A percentile compares a stretch with the other conserved stretches of the same genome.
These are phyloP conservation scores for Pterophyllum scalare DNA, from an alignment of 2,113 vertebrate species.

Conservation along the genomic window DNA sequence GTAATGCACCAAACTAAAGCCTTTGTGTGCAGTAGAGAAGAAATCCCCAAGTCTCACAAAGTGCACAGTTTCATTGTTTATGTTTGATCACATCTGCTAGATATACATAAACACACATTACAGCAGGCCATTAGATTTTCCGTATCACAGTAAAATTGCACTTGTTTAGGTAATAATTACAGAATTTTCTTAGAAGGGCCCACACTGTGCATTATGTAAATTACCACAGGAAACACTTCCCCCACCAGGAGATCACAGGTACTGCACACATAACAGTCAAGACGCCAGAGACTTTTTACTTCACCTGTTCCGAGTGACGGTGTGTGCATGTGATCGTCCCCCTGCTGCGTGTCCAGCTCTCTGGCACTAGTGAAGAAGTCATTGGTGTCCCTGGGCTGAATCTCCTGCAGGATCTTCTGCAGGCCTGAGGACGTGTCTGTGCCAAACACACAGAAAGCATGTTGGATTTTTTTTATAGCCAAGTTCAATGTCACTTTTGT, in stretches of 20 bases:
- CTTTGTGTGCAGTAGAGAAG: not conserved
- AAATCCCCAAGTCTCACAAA: not conserved
- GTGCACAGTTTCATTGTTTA: not conserved
- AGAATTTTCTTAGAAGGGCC: not conserved
- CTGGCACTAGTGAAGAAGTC: constrained; percentile 89
- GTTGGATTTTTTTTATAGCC: not conserved
- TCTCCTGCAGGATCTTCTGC: constrained; percentile 90
- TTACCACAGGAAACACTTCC: constrained; percentile 60
- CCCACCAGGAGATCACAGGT: constrained; percentile 65
- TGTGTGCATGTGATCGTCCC: constrained; percentile 47
- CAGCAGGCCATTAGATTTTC: not conserved
- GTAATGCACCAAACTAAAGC: not conserved
- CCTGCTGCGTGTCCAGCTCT: constrained; percentile 78
- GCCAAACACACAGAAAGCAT: constrained; percentile 1
- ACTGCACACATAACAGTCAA: constrained; percentile 54
- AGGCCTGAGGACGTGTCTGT: constrained; percentile 86
- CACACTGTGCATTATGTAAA: not conserved
- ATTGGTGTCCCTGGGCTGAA: constrained; percentile 94
- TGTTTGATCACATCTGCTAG: not conserved
- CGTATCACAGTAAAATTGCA: not conserved
- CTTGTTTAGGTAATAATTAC: not conserved
- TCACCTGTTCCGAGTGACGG: constrained; percentile 61
- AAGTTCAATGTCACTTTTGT: not conserved
- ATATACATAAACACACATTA: not conserved
- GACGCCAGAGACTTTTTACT: not conserved